phyloP scores from a whole-genome alignment of 2,888 invertebrate genomes.

The Euphydryas editha region DNA sequence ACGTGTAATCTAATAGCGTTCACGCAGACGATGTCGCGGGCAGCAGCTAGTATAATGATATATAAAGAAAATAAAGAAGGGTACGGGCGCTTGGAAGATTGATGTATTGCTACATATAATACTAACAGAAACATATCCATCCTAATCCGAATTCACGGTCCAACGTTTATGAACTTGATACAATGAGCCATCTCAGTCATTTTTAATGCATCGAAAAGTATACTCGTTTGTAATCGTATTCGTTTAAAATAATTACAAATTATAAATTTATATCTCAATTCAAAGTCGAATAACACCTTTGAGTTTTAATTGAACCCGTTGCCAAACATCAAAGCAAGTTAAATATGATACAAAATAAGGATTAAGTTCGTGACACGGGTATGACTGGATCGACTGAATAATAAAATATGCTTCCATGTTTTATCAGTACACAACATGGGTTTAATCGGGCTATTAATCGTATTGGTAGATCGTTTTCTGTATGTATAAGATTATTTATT shows the following conservation, averaged over 20 bases:
- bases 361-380: slow-evolving; percentile 36
- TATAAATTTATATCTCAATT: neutral
- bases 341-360: slow-evolving; percentile 29
- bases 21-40: no score
- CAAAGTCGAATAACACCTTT: slow-evolving; percentile 13
- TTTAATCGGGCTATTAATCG: neutral
- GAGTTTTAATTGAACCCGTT: slow-evolving; percentile 29
- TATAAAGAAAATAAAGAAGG: no score
- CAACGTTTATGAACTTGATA: no score
- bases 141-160: no score
- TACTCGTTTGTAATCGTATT: no score
- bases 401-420: slow-evolving; percentile 19
- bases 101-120: no score
- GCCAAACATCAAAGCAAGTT: slow-evolving; percentile 27
- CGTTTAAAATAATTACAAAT: neutral
- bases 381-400: slow-evolving; percentile 27
- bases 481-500: neutral
- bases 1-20: no score
- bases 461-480: neutral
- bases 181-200: no score
- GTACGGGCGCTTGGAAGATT: no score
- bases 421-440: neutral
- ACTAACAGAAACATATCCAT: no score
- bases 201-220: no score
- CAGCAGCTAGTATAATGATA: no score